A percentile compares a stretch with the other conserved stretches of the same genome.
phyloP scores from a whole-genome alignment of 2,888 invertebrate species.

The Pterostichus niger region DNA sequence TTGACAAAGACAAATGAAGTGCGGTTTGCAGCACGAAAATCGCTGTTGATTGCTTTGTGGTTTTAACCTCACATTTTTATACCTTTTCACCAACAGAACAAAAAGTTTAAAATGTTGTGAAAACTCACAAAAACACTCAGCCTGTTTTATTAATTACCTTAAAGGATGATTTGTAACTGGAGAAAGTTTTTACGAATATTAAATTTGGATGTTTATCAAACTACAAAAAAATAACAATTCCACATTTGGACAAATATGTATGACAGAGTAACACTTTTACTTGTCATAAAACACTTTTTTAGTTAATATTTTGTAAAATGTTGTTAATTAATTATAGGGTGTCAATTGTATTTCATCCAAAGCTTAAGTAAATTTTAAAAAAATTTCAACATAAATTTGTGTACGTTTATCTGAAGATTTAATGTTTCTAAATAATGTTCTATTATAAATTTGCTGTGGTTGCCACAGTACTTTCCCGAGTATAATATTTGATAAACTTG shows the following conservation, averaged over 20 bases:
- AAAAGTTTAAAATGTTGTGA: slow-evolving; percentile 36
- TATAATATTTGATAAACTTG: too few relatives aligned
- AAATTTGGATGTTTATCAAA: slow-evolving; percentile 23
- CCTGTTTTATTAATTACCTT: slow-evolving; percentile 18
- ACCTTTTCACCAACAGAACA: slow-evolving; percentile 25
- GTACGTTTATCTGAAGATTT: too few relatives aligned
- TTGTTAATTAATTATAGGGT: too few relatives aligned
- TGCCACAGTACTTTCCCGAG: too few relatives aligned
- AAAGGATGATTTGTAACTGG: slow-evolving; percentile 33
- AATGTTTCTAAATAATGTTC: too few relatives aligned
- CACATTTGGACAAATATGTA: slow-evolving; percentile 10
- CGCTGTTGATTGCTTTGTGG: slow-evolving; percentile 41
- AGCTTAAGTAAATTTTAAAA: too few relatives aligned
- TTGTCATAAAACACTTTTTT: too few relatives aligned
- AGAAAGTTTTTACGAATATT: slow-evolving; percentile 34
- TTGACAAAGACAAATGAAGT: slow-evolving; percentile 58
- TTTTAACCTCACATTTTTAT: slow-evolving; percentile 45
- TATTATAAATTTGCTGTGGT: too few relatives aligned
- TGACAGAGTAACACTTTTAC: neutral
- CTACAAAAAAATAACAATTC: slow-evolving; percentile 28
- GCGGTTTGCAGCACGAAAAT: slow-evolving; percentile 53
- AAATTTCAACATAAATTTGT: too few relatives aligned
- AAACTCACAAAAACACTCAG: neutral
- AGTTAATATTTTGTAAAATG: too few relatives aligned
- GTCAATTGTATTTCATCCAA: too few relatives aligned